Evolutionary conservation across 2,797 vertebrate genomes (phyloP), one percentile per base, ranked within the genome.

Genomic region (Girardinus metallicus): DNA sequence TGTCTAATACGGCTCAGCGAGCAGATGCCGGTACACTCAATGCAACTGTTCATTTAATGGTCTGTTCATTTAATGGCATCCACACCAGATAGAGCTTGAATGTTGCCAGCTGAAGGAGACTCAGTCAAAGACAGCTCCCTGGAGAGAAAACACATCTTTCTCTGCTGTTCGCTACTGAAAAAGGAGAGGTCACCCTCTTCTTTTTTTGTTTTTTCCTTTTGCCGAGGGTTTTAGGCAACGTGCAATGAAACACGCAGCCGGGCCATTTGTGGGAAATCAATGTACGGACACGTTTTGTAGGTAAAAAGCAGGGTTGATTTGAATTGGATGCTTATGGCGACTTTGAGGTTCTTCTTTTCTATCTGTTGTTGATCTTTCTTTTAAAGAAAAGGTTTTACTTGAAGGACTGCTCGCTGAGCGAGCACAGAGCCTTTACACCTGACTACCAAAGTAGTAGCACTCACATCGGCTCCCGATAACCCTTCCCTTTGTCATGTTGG

Each of bases 11-110:
- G 26, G 73, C 82, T 80, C 81, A 78, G 82, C 34, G 68, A 84
- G 70, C 82, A 84, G 83, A 81, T 66, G 66, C 36, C 78, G 47
- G 73, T 26, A 46, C 41, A 72, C 74, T 88, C 78, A 21, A 64
- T 83, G 73, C 74, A 82, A 77, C 80, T 88, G 83, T 83, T 84
- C 84, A 78, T 85, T 88, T 88, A 89, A 90, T 82, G 81, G 73
- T 75, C 78, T 87, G 82, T 83, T 84, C 85, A 77, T 85, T 88
- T 88, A 89, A 90, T 79, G 81, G 62, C 83, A 80, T 83, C 83
- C 82, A 44, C 80, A 72, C 77, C 73, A 78, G 74, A 87, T 79
- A 84, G 86, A 88, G 82, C 62, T 71, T 68, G 57, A 16, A 36
- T 75, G 78, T 71, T 82, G 81, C 46, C 46, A 31, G 80, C 77